Percentiles rank a stretch among this genome's conserved stretches.
phyloP scores from a whole-genome alignment of 2,888 invertebrate genomes.

The Brachypterus glaber region DNA sequence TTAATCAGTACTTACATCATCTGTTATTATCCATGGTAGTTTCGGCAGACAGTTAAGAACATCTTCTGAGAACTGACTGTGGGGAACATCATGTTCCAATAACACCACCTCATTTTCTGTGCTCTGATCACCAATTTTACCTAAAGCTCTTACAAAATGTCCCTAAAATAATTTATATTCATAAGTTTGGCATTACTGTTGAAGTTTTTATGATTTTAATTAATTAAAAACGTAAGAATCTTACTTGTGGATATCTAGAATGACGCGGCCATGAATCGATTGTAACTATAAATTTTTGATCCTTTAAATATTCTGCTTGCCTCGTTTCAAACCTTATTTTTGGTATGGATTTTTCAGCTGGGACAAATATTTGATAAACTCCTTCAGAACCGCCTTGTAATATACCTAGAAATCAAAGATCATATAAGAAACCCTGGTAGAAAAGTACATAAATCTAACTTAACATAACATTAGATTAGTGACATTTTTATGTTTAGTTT shows the following conservation, averaged over 20 bases:
- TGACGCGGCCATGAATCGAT: constrained; percentile 94
- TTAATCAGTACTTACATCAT: constrained; percentile 60
- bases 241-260: constrained; percentile 77
- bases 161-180: constrained; percentile 46
- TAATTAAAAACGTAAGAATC: constrained; percentile 12
- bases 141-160: constrained; percentile 90
- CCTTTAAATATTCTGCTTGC: constrained; percentile 69
- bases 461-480: too few relatives aligned
- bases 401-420: constrained; percentile 43
- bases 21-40: constrained; percentile 80
- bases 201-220: constrained; percentile 3
- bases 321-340: constrained; percentile 93
- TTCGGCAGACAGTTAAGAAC: constrained; percentile 87
- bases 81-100: constrained; percentile 94
- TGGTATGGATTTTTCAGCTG: constrained; percentile 89
- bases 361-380: constrained; percentile 79
- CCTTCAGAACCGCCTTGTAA: constrained; percentile 66
- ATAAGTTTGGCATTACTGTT: too few relatives aligned
- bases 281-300: constrained; percentile 87
- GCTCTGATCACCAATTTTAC: constrained; percentile 83
- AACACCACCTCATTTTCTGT: constrained; percentile 96
- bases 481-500: too few relatives aligned
- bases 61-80: constrained; percentile 88
- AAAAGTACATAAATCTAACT: too few relatives aligned
- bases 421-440: too few relatives aligned